phyloP scores from a whole-genome alignment of 1,140 invertebrate species.

The Drosophila pseudoobscura region DNA sequence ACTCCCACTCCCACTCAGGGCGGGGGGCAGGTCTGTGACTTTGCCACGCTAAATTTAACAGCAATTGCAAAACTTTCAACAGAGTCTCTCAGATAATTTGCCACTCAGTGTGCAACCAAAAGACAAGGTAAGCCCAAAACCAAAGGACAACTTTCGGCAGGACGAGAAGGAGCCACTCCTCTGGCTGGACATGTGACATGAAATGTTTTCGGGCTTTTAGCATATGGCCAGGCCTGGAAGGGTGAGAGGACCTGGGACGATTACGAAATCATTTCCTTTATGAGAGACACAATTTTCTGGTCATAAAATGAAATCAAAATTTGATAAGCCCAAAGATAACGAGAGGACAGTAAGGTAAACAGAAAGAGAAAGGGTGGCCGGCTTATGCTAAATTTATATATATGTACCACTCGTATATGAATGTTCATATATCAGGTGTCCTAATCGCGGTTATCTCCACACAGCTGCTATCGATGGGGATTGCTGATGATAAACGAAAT shows the following conservation, averaged over 20 bases:
- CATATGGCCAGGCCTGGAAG: slow-evolving; percentile 19
- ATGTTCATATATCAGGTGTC: slow-evolving; percentile 11
- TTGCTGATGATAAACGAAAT: slow-evolving; percentile 17
- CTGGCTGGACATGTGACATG: slow-evolving; percentile 5
- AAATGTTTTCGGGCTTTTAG: slow-evolving; percentile 14
- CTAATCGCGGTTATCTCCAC: slow-evolving; percentile 30
- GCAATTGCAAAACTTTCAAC: slow-evolving; percentile 75
- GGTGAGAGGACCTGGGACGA: slow-evolving; percentile 3
- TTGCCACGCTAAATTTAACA: slow-evolving; percentile 75
- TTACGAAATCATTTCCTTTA: slow-evolving; percentile 45
- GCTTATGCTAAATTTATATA: neutral
- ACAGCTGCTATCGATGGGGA: slow-evolving; percentile 19
- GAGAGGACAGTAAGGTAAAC: neutral
- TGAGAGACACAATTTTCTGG: slow-evolving; percentile 48
- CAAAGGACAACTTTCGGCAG: slow-evolving; percentile 17
- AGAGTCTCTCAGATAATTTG: slow-evolving; percentile 70
- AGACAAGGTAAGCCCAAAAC: slow-evolving; percentile 19
- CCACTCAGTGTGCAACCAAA: slow-evolving; percentile 26
- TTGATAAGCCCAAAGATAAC: slow-evolving; percentile 19
- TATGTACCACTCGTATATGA: slow-evolving; percentile 3
- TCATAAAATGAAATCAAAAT: slow-evolving; percentile 51
- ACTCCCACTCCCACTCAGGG: slow-evolving; percentile 14
- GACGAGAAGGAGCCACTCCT: no score
- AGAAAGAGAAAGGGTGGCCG: neutral
- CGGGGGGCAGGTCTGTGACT: slow-evolving; percentile 4